phyloP scores from a whole-genome alignment of 2,113 vertebrate species.

The Eretmochelys imbricata region DNA sequence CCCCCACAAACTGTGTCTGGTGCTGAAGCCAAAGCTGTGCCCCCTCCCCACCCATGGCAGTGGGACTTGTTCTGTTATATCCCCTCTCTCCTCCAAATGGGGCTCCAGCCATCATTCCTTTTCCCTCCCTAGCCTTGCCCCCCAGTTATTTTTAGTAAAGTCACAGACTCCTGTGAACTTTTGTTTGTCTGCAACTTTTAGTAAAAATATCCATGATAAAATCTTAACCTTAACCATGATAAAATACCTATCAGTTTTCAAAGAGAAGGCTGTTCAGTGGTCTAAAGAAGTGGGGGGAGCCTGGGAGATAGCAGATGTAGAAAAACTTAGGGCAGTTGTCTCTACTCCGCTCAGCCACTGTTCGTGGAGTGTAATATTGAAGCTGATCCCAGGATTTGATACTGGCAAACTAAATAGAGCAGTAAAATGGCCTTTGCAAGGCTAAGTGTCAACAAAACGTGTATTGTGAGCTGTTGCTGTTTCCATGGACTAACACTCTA shows the following conservation, averaged over 20 bases:
- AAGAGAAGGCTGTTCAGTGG: background rate
- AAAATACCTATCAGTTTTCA: background rate
- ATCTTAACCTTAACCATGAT: background rate
- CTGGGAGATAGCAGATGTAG: background rate
- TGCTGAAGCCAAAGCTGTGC: no score
- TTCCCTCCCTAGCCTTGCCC: no score
- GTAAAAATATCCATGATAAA: no score
- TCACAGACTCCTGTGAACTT: no score
- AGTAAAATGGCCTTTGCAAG: background rate
- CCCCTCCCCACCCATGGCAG: no score
- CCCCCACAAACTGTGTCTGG: no score
- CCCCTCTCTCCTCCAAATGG: no score
- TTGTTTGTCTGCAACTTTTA: no score
- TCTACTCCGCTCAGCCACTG: background rate
- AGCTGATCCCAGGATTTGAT: background rate
- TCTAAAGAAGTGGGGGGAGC: background rate
- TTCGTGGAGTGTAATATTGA: background rate
- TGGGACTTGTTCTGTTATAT: no score
- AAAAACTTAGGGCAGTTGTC: background rate
- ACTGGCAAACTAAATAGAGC: background rate
- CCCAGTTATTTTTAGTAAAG: no score
- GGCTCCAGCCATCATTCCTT: no score
- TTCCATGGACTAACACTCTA: background rate
- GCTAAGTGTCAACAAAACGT: background rate
- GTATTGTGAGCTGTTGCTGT: background rate